Evolutionary conservation across 1,140 invertebrate genomes (phyloP).

Genomic region (Leptopilina clavipes): DNA sequence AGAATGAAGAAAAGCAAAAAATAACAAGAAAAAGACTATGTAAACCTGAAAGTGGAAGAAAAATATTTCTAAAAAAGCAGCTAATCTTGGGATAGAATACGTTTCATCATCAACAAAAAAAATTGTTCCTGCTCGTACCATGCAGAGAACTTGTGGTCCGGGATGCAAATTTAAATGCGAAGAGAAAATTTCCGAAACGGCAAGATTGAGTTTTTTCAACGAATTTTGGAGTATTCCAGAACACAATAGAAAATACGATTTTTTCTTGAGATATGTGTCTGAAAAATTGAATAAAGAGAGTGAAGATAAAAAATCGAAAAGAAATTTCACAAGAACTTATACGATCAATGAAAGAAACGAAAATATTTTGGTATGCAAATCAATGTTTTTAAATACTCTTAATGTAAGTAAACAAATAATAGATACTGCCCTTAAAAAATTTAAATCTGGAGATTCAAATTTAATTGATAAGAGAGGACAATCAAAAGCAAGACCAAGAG

Average conservation of each 20-base stretch:
- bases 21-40: slow-evolving; percentile 5
- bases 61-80: slow-evolving; percentile 4
- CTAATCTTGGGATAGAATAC: not conserved
- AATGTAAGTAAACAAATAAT: not conserved
- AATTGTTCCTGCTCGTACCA: not conserved
- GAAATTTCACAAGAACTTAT: not conserved
- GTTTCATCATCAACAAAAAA: not conserved
- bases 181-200: not conserved
- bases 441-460: not conserved
- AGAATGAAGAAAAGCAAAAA: not conserved
- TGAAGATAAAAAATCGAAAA: not conserved
- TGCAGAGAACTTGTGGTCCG: not conserved
- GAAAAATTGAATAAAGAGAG: not conserved
- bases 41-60: not conserved
- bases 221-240: slow-evolving; percentile 1
- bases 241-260: slow-evolving; percentile 12
- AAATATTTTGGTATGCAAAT: not conserved
- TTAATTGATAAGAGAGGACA: slow-evolving; percentile 3
- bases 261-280: not conserved
- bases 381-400: not conserved
- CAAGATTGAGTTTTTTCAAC: not conserved
- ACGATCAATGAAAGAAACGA: not conserved
- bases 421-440: not conserved
- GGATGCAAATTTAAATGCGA: not conserved
- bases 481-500: not conserved